These are phyloP conservation scores for Tineola bisselliella DNA, from an alignment of 2,888 invertebrate species.

Conservation along the genomic window DNA sequence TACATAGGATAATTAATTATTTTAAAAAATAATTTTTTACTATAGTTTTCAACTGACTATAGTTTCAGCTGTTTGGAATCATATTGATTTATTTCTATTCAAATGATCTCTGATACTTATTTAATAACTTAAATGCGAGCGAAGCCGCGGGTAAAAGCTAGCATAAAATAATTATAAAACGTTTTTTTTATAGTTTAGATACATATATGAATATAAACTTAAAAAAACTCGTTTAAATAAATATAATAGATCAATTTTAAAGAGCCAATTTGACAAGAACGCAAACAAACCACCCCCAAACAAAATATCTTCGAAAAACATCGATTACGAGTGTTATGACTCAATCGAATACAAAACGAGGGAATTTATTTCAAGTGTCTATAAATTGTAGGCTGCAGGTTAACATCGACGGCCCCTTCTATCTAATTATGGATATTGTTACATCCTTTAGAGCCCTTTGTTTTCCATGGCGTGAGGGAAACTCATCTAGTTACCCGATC, in stretches of 20 bases:
- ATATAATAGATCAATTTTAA: conserved; percentile 46
- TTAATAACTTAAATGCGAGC: no score
- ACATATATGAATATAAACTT: no score
- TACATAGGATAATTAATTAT: no score
- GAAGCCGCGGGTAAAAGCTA: no score
- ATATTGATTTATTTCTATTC: no score
- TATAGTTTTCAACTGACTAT: no score
- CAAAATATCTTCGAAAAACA: conserved; percentile 20
- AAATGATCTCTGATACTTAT: no score
- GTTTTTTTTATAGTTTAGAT: no score
- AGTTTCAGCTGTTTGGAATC: no score
- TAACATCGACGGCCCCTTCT: conserved; percentile 27
- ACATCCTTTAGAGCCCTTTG: conserved; percentile 16
- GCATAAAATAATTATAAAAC: no score
- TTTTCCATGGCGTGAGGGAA: conserved; percentile 11
- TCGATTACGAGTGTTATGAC: conserved; percentile 51
- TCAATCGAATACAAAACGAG: conserved; percentile 41
- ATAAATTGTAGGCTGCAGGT: conserved; percentile 44
- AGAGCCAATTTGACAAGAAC: conserved; percentile 35
- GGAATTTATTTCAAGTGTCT: conserved; percentile 41
- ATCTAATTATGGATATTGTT: conserved; percentile 17
- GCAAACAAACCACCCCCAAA: conserved; percentile 1
- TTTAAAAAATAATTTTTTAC: no score
- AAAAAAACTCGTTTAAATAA: neutral
- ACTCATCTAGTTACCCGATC: conserved; percentile 5